phyloP scores from a whole-genome alignment of 2,797 vertebrate genomes.

The Kryptolebias ocellatus region DNA sequence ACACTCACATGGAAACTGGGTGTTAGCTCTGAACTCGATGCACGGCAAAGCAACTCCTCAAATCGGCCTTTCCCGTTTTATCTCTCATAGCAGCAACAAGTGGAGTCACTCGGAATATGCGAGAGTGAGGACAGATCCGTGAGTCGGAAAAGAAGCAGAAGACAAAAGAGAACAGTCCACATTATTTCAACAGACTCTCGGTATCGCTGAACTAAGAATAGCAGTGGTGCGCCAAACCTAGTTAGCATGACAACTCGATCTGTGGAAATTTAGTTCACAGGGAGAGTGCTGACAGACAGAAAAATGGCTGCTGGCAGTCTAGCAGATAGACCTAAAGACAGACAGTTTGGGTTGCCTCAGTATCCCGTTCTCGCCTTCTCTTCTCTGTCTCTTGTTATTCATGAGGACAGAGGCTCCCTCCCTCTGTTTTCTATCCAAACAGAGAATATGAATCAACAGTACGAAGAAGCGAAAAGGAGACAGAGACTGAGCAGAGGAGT shows the following conservation, averaged over 20 bases:
- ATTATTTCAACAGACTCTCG: slow-evolving; percentile 45
- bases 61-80: slow-evolving; percentile 16
- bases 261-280: slow-evolving; percentile 62
- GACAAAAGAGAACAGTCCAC: slow-evolving; percentile 19
- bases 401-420: slow-evolving; percentile 65
- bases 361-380: slow-evolving; percentile 29
- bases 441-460: slow-evolving; percentile 61
- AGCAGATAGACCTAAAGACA: slow-evolving; percentile 44
- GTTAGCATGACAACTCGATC: slow-evolving; percentile 37
- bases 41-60: slow-evolving; percentile 21
- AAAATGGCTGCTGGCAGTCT: slow-evolving; percentile 63
- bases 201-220: slow-evolving; percentile 44
- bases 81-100: slow-evolving; percentile 34
- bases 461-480: slow-evolving; percentile 17
- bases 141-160: slow-evolving; percentile 50
- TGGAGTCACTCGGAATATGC: slow-evolving; percentile 32
- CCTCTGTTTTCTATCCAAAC: slow-evolving; percentile 62
- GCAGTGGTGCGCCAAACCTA: slow-evolving; percentile 47
- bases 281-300: slow-evolving; percentile 55
- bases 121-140: slow-evolving; percentile 39
- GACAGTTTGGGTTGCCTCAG: slow-evolving; percentile 49
- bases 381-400: slow-evolving; percentile 53
- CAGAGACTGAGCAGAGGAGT: slow-evolving; percentile 36
- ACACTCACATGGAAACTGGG: slow-evolving; percentile 9
- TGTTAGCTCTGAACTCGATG: slow-evolving; percentile 19